Conservation (phyloP, 2,888 invertebrate genomes). For the Sceliomorpha sp. region DNA sequence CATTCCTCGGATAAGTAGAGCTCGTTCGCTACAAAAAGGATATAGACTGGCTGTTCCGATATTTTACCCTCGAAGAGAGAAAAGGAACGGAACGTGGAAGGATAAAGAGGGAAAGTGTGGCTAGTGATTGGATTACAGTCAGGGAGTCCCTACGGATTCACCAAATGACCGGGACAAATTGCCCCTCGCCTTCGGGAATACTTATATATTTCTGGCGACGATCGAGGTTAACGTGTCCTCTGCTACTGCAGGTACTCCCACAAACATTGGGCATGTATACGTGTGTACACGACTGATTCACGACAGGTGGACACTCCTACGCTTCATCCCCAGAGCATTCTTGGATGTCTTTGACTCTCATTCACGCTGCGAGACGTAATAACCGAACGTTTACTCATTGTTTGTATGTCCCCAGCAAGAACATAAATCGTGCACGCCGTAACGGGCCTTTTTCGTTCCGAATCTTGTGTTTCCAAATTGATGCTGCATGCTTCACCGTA, state of each 20-base stretch:
- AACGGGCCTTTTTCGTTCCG: slow-evolving; percentile 21
- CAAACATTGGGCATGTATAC: slow-evolving; percentile 20
- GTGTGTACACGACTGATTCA: slow-evolving; percentile 47
- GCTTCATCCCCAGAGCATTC: slow-evolving; percentile 29
- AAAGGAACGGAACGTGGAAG: slow-evolving; percentile 4
- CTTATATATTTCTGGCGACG: slow-evolving; percentile 74
- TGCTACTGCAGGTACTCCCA: slow-evolving; percentile 51
- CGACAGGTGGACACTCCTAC: slow-evolving; percentile 51
- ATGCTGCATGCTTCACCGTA: too few relatives aligned
- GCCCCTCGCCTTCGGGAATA: slow-evolving; percentile 81
- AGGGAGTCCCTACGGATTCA: slow-evolving; percentile 79
- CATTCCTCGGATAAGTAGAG: slow-evolving; percentile 49
- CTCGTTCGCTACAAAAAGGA: slow-evolving; percentile 40
- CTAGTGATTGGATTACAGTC: slow-evolving; percentile 81
- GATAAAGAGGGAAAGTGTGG: slow-evolving; percentile 73
- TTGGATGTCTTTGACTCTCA: slow-evolving; percentile 15
- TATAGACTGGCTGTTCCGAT: slow-evolving; percentile 41
- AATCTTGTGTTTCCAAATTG: slow-evolving; percentile 8
- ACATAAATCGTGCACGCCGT: slow-evolving; percentile 57
- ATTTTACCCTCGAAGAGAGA: slow-evolving; percentile 17
- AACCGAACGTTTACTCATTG: slow-evolving; percentile 67
- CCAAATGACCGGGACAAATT: slow-evolving; percentile 81
- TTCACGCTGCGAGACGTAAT: slow-evolving; percentile 60
- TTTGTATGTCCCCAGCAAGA: slow-evolving; percentile 60
- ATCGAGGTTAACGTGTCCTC: slow-evolving; percentile 55